Conservation (phyloP, 2,888 invertebrate species). For the Chrysina gloriosa region DNA sequence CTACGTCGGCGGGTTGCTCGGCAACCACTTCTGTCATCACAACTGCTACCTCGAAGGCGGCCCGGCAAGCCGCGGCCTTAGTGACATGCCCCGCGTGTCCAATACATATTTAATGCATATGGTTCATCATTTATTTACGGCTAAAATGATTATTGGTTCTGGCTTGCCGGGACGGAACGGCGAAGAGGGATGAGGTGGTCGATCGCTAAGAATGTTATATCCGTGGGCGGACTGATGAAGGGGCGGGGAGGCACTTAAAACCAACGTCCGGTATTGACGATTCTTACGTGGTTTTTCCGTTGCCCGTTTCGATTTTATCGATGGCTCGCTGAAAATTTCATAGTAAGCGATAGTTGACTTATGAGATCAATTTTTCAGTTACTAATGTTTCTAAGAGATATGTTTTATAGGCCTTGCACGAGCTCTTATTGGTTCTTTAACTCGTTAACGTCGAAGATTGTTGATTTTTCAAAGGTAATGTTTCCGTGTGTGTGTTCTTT, state of each 20-base stretch:
- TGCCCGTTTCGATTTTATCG: constrained; percentile 1
- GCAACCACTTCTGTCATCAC: constrained; percentile 62
- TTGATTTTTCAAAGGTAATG: no score
- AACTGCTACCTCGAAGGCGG: constrained; percentile 53
- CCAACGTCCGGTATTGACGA: constrained; percentile 14
- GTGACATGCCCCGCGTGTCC: constrained; percentile 51
- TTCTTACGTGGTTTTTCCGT: not conserved
- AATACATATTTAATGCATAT: constrained; percentile 62
- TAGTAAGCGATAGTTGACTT: not conserved
- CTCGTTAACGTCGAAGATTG: no score
- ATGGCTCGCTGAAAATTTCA: not conserved
- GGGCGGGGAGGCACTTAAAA: constrained; percentile 2
- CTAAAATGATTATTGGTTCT: constrained; percentile 62
- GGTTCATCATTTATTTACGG: constrained; percentile 63
- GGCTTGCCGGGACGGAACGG: constrained; percentile 15
- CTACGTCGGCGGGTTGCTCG: constrained; percentile 52
- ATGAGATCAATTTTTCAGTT: no score
- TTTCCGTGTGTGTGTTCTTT: no score
- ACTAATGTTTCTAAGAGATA: no score
- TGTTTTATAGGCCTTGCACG: no score
- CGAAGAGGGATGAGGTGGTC: constrained; percentile 23
- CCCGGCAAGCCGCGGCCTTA: constrained; percentile 47
- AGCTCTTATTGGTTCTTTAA: no score
- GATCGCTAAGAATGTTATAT: constrained; percentile 15
- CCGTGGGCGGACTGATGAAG: not conserved